Conservation (phyloP, 53 echinoderm and acorn worm genomes). For the Temnopleurus reevesii region DNA sequence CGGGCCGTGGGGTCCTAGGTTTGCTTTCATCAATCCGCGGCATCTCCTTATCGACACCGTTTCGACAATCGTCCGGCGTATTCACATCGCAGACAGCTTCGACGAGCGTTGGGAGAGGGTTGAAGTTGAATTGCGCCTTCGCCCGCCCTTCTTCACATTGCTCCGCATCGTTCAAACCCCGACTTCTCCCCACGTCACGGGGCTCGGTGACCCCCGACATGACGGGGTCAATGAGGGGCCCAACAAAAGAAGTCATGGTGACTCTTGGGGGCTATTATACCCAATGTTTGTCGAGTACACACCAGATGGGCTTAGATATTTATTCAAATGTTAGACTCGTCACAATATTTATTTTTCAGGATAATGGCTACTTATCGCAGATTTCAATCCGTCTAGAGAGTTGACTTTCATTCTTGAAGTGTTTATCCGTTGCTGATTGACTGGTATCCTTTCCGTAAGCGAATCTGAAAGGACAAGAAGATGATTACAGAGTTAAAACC, state of each 20-base stretch:
- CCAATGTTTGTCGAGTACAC: not conserved
- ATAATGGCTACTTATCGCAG: constrained; percentile 34
- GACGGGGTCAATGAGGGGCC: not conserved
- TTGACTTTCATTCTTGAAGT: not conserved
- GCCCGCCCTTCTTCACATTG: not conserved
- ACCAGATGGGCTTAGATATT: not conserved
- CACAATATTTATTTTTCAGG: constrained; percentile 3
- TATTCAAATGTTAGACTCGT: not conserved
- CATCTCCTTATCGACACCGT: not conserved
- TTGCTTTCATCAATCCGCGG: not conserved
- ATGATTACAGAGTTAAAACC: not conserved
- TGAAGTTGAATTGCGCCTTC: too few species aligned
- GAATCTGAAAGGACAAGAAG: not conserved
- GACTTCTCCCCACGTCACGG: not conserved
- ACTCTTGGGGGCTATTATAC: not conserved
- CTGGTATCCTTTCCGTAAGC: not conserved
- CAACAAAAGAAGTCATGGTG: constrained; percentile 32
- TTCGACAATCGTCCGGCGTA: not conserved
- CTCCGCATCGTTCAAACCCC: not conserved
- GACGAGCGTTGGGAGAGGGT: not conserved
- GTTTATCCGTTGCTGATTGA: not conserved
- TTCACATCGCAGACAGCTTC: not conserved
- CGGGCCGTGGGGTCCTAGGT: not conserved
- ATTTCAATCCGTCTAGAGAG: not conserved
- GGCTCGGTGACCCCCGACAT: not conserved